Percentiles rank a stretch among this genome's conserved stretches.
These are phyloP conservation scores for Thalassarche chlororhynchos DNA, from an alignment of 2,113 vertebrate species.

Conservation along the genomic window DNA sequence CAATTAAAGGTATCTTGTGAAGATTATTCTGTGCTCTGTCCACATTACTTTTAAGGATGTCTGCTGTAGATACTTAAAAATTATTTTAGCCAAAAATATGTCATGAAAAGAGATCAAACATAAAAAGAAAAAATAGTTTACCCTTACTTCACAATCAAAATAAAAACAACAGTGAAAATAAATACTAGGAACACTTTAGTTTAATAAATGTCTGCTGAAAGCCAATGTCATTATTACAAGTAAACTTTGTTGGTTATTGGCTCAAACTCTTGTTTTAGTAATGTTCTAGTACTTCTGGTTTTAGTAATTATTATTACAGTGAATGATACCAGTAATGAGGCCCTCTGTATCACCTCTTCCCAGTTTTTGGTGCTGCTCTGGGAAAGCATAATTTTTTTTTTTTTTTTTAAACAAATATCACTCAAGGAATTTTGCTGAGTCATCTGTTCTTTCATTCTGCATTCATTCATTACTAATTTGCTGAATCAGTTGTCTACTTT, in stretches of 20 bases:
- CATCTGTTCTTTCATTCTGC: background rate
- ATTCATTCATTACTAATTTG: background rate
- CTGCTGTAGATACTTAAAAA: background rate
- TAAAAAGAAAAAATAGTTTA: background rate
- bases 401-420: background rate
- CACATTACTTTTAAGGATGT: background rate
- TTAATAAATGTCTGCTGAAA: background rate
- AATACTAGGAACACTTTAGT: background rate
- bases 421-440: background rate
- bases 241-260: background rate
- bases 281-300: background rate
- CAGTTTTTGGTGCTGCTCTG: background rate
- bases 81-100: background rate
- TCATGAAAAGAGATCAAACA: background rate
- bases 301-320: background rate
- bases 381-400: background rate
- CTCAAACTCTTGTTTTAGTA: background rate
- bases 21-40: background rate
- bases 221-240: background rate
- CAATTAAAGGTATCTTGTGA: background rate
- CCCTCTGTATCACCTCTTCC: background rate
- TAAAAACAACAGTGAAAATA: background rate
- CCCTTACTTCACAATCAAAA: background rate
- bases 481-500: background rate
- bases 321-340: background rate